Base-by-base conservation (phyloP, 2,113 vertebrate species). In the Boulengerochromis microlepis region DNA sequence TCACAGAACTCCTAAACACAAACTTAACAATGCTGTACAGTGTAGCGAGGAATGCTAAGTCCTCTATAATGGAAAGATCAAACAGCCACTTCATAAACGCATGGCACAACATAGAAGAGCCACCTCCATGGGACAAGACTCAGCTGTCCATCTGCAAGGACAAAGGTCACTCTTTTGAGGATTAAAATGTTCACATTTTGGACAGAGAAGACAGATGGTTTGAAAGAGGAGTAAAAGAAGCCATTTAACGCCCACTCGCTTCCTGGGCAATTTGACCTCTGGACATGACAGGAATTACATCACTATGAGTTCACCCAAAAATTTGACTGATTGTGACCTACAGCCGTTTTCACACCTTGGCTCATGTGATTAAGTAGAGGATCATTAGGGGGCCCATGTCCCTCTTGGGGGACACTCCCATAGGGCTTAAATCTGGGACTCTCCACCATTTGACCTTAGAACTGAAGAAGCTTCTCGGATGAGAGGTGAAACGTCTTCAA, bases 161-260 rank as follows among this genome's bases (percentile, higher is more conserved):
- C 57, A 61, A 61, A 61, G 2, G 26, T 61, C 57, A 31, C 3
- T 61, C 26, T 61, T 18, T 61, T 61, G 57, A 61, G 57, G 57
- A 61, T 61, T 61, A 18, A 29, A 57, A 59, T 61, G 18, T 61
- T 61, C 57, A 61, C 8, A 61, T 18, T 31, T 61, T 61, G 1
- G 57, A 61, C 57, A 61, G 15, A 61, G 57, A 61, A 61, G 26
- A 61, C 57, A 31, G 57, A 61, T 61, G 8, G 57, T 31, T 61
- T 61, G 26, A 61, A 31, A 61, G 57, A 61, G 57, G 57, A 61
- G 1, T 31, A 31, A 61, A 61, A 61, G 26, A 31, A 59, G 15
- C 56, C 15, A 10, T 59, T 59, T 59, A 59, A 59, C 0, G 1
- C 56, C 3, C 56, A 59, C 56, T 59, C 0, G 0, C 24, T 29